Conservation (phyloP, 2,888 invertebrate genomes). For the Oxycera nigricornis region DNA sequence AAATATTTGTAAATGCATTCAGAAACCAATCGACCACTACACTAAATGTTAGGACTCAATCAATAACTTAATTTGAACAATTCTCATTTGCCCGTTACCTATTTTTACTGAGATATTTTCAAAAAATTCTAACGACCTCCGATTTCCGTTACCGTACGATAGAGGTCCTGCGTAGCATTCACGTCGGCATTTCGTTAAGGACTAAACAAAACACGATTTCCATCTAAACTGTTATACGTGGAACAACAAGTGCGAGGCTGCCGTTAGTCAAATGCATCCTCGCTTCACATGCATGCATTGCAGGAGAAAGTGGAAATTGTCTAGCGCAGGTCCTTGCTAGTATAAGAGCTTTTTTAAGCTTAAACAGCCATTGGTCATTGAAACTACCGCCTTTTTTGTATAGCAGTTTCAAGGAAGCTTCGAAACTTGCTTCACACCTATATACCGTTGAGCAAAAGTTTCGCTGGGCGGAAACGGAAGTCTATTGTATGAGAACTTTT, state of each 20-base stretch:
- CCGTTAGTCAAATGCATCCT: background rate
- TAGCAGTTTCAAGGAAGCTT: background rate
- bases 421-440: background rate
- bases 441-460: background rate
- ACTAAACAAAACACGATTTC: conserved; percentile 33
- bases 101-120: too few species aligned
- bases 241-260: conserved; percentile 29
- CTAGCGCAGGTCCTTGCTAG: conserved; percentile 11
- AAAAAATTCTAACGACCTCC: background rate
- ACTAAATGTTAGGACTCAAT: too few species aligned
- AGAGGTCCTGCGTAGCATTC: conserved; percentile 29
- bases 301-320: background rate
- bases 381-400: conserved; percentile 23
- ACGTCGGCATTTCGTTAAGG: conserved; percentile 38
- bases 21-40: too few species aligned
- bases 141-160: background rate
- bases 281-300: conserved; percentile 15
- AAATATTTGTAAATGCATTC: too few species aligned
- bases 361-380: background rate
- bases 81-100: too few species aligned
- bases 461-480: background rate
- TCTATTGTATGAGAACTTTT: background rate
- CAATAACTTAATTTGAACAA: too few species aligned
- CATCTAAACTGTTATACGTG: conserved; percentile 39
- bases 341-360: conserved; percentile 32